phyloP scores from a whole-genome alignment of 2,888 invertebrate genomes.

The Eulithis testata region DNA sequence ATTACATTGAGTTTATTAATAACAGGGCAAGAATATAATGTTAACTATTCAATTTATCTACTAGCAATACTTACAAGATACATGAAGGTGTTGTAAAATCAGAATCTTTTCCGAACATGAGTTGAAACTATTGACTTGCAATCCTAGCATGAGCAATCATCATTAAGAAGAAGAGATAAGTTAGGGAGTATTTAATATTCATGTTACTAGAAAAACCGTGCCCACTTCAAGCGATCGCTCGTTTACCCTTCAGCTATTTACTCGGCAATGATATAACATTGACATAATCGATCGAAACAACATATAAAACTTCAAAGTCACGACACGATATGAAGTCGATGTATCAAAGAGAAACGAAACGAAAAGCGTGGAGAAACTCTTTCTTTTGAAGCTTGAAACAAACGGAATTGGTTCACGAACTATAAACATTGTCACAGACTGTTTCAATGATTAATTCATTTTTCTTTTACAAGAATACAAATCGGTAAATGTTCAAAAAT shows the following conservation, averaged over 20 bases:
- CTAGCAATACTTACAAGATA: too few relatives aligned
- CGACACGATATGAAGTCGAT: not conserved
- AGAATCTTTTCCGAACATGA: too few relatives aligned
- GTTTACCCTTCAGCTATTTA: constrained; percentile 36
- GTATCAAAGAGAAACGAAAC: constrained; percentile 15
- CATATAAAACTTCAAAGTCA: constrained; percentile 14
- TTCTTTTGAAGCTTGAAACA: constrained; percentile 35
- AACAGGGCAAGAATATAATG: not conserved
- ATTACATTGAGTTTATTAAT: too few relatives aligned
- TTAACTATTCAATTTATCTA: not conserved
- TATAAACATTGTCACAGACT: constrained; percentile 44
- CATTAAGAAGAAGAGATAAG: too few relatives aligned
- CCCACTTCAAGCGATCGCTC: constrained; percentile 22
- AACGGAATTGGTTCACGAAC: constrained; percentile 27
- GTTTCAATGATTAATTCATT: constrained; percentile 52
- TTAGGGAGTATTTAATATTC: not conserved
- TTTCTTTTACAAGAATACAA: constrained; percentile 43
- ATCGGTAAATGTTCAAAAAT: constrained; percentile 53
- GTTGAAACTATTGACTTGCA: too few relatives aligned
- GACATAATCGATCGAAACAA: constrained; percentile 42
- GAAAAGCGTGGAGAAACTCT: constrained; percentile 10
- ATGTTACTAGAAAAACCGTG: too few relatives aligned
- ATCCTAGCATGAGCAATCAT: too few relatives aligned
- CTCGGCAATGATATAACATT: constrained; percentile 33
- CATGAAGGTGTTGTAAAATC: too few relatives aligned